A percentile compares a stretch with the other conserved stretches of the same genome.
Conservation (phyloP, 1,140 invertebrate genomes). For the Drosophila persimilis region DNA sequence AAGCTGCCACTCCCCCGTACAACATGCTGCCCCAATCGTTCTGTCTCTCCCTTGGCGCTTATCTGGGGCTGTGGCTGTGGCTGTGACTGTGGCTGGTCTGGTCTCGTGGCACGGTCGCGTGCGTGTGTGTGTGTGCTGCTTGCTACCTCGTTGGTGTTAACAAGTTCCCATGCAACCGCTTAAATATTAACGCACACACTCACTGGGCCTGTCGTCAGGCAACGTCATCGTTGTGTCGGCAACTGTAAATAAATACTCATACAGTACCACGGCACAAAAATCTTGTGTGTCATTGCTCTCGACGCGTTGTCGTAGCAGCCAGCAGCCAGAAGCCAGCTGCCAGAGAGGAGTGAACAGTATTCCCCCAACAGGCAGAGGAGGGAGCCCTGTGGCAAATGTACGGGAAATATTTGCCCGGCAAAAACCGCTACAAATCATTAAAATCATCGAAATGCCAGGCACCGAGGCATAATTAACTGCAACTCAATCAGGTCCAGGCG, state of each 20-base stretch:
- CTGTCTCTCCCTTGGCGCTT: conserved; percentile 42
- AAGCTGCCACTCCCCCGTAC: neutral
- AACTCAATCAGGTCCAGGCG: conserved; percentile 60
- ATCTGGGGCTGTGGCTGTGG: conserved; percentile 40
- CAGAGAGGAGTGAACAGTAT: neutral
- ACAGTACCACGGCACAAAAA: conserved; percentile 65
- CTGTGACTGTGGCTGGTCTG: conserved; percentile 32
- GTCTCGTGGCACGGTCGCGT: neutral
- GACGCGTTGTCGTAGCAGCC: conserved; percentile 38
- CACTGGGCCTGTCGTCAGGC: conserved; percentile 40
- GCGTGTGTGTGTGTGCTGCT: conserved; percentile 8
- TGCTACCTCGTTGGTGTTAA: conserved; percentile 68
- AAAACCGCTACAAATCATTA: conserved; percentile 75
- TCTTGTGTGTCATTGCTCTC: conserved; percentile 79
- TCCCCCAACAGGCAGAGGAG: neutral
- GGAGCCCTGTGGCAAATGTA: conserved; percentile 18
- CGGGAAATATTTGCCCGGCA: conserved; percentile 58
- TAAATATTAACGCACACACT: conserved; percentile 76
- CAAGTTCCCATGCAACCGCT: conserved; percentile 79
- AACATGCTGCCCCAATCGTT: conserved; percentile 8
- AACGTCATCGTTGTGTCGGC: conserved; percentile 55
- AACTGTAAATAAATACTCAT: conserved; percentile 82
- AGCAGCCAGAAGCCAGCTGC: neutral
- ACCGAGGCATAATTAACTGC: conserved; percentile 72
- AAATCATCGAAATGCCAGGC: conserved; percentile 68